Base-by-base conservation (phyloP, 2,113 vertebrate genomes). In the Capreolus pygargus region DNA sequence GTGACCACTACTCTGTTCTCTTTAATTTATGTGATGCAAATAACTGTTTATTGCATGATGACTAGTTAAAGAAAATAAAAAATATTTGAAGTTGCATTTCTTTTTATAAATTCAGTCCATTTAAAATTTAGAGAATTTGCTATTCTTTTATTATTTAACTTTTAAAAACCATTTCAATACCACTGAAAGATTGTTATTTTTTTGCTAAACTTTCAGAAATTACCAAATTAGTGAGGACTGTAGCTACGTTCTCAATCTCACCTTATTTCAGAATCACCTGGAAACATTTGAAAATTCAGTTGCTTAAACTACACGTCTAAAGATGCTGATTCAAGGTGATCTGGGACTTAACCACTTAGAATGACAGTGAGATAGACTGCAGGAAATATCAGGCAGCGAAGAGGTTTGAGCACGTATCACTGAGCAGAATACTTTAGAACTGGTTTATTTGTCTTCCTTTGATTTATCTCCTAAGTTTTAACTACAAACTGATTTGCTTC, bases 91-190 rank as follows among this genome's bases (percentile, higher is more conserved):
- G 21, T 52, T 96, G 39, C 14, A 25, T 78, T 86, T 85, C 58
- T 93, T n/a, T 45, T 93, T 78, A 76, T 81, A 86, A 94, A 89
- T 58, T 64, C n/a, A 61, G 6, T 85, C 17, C 60, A 50, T 57
- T 96, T 92, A 43, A 96, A 88, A 78, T 55, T 50, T 33, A 94
- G 33, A 95, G 86, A 95, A 92, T 84, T 86, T 60, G 76, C 52
- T 85, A 5, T 86, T 85, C 15, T 64, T 92, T 96, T 74, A 43
- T 90, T 82, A 45, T 86, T 88, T 81, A 95, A 27, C 52, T 83
- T 86, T 93, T 60, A 58, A 78, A 78, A 78, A 21, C 85, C 78
- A 61, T 19, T 93, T 8, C 28, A 61, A 1, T 58, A 28, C 13
- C 17, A 25, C 50, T 79, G 60, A 47, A 79, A 17, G 50, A 30